Conservation (phyloP, 2,888 invertebrate species). For the Aphidius colemani region DNA sequence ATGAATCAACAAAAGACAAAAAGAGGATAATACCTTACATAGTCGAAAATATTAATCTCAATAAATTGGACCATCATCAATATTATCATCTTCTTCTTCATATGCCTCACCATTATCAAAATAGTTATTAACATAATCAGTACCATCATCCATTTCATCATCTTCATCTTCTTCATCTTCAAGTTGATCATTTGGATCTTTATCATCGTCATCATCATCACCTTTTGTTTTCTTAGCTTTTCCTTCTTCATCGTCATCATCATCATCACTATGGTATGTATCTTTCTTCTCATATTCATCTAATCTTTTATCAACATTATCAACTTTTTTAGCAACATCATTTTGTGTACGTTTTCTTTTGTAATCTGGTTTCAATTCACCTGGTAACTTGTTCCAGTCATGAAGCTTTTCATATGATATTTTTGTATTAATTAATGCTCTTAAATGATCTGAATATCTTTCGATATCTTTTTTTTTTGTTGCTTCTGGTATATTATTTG, state of each 20-base stretch:
- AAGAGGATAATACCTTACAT: background rate
- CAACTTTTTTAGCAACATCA: background rate
- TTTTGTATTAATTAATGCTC: constrained; percentile 43
- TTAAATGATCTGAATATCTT: constrained; percentile 53
- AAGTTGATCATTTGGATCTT: constrained; percentile 63
- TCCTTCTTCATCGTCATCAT: constrained; percentile 62
- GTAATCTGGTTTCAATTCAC: constrained; percentile 45
- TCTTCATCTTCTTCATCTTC: constrained; percentile 73
- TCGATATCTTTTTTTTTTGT: constrained; percentile 53
- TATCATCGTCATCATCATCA: constrained; percentile 63
- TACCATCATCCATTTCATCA: constrained; percentile 87
- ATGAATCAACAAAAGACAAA: background rate
- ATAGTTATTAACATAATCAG: constrained; percentile 85
- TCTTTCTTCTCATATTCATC: constrained; percentile 71
- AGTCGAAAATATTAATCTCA: constrained; percentile 42
- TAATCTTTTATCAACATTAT: constrained; percentile 56
- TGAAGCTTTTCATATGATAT: constrained; percentile 44
- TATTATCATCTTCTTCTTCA: constrained; percentile 84
- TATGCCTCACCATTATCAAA: constrained; percentile 88
- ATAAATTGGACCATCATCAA: constrained; percentile 83
- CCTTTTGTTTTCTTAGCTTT: constrained; percentile 65
- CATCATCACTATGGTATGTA: constrained; percentile 53
- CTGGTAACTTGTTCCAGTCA: constrained; percentile 52
- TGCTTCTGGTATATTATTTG: constrained; percentile 61
- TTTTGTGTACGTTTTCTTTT: constrained; percentile 11